These are phyloP conservation scores for Sthenelais limicola DNA, from an alignment of 2,888 invertebrate species.

Conservation along the genomic window DNA sequence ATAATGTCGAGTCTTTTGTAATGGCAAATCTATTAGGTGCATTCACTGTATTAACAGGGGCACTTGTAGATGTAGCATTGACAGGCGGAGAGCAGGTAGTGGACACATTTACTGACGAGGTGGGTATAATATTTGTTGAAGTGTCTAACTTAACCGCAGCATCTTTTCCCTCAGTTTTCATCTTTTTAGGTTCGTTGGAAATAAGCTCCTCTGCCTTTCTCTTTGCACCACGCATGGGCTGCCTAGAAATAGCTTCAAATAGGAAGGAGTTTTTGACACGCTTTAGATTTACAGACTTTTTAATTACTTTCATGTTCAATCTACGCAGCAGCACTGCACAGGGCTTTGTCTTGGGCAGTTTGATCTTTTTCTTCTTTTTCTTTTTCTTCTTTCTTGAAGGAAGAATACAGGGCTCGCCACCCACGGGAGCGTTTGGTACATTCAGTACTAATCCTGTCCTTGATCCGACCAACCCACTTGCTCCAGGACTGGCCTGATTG, in stretches of 20 bases:
- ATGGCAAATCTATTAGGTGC: background rate
- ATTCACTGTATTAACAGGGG: background rate
- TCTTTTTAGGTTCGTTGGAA: slow-evolving; percentile 9
- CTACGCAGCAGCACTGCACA: slow-evolving; percentile 1
- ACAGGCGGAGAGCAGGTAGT: too few species aligned
- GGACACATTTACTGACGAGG: background rate
- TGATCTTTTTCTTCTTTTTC: slow-evolving; percentile 1
- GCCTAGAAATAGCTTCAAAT: slow-evolving; percentile 22
- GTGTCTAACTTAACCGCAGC: too few species aligned
- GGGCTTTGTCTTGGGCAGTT: slow-evolving; percentile 14
- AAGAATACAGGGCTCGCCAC: too few species aligned
- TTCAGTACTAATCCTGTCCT: too few species aligned
- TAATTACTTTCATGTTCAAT: slow-evolving; percentile 28
- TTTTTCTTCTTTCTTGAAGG: slow-evolving; percentile 37
- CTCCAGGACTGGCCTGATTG: too few species aligned
- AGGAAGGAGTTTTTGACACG: slow-evolving; percentile 14
- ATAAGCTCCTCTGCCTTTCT: slow-evolving; percentile 16
- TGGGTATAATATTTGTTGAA: background rate
- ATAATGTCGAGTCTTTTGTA: background rate
- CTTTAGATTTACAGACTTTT: slow-evolving; percentile 7
- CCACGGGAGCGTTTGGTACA: too few species aligned
- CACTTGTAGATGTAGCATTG: background rate
- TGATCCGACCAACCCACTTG: too few species aligned
- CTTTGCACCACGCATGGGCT: slow-evolving; percentile 18
- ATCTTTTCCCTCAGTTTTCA: background rate